Evolutionary conservation across 1,140 invertebrate genomes (phyloP).

Genomic region (Bombus superbus): DNA sequence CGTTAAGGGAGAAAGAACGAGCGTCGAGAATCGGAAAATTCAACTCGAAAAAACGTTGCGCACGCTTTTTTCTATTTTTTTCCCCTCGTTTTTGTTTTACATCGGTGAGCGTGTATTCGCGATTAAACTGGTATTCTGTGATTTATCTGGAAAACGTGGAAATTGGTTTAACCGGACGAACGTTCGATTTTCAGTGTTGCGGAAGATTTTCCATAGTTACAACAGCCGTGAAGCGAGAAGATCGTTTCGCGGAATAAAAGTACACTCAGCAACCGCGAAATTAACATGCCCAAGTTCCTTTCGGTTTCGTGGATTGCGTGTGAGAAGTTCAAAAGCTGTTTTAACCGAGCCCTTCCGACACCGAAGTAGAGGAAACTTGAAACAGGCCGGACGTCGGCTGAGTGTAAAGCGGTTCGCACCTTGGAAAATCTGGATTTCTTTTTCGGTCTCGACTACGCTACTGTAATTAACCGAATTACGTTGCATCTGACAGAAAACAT

Average conservation of each 20-base stretch:
- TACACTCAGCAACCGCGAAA: not conserved
- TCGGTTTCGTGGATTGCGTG: not conserved
- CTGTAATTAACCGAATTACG: no score
- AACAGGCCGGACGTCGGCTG: not conserved
- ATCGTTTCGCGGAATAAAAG: not conserved
- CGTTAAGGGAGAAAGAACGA: not conserved
- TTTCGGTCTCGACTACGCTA: no score
- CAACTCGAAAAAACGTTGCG: not conserved
- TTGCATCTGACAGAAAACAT: not conserved
- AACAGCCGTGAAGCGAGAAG: no score
- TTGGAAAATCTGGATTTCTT: not conserved
- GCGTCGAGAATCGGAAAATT: conserved; percentile 7
- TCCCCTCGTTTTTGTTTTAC: not conserved
- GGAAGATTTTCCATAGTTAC: not conserved
- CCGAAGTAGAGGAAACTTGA: not conserved
- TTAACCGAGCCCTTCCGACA: not conserved
- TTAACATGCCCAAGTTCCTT: conserved; percentile 16
- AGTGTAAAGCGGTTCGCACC: conserved; percentile 16
- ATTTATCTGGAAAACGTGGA: not conserved
- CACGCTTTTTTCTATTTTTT: not conserved
- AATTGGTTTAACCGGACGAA: not conserved
- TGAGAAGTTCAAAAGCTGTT: conserved; percentile 19
- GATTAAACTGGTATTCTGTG: not conserved
- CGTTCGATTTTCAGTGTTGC: not conserved
- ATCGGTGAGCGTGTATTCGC: not conserved